Evolutionary conservation across 1,140 invertebrate species (phyloP).

Genomic region (Coptotermes formosanus): DNA sequence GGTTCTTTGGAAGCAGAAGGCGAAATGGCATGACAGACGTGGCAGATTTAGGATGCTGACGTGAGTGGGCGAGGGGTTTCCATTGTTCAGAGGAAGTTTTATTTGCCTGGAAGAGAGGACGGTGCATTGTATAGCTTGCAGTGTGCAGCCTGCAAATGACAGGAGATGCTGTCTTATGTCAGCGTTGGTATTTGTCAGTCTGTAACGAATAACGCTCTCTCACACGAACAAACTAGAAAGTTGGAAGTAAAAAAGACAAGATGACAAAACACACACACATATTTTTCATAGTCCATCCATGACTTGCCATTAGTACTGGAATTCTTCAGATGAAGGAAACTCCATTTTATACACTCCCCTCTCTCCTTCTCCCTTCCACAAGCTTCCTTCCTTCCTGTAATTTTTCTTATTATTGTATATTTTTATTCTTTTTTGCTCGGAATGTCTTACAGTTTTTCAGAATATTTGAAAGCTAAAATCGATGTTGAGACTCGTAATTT

Average conservation of each 20-base stretch:
- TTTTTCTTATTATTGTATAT: constrained; percentile 18
- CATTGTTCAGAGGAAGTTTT: background rate
- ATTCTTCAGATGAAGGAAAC: background rate
- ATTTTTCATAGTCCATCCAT: constrained; percentile 8
- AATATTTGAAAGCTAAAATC: background rate
- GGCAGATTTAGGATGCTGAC: background rate
- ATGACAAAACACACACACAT: background rate
- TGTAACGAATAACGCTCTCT: background rate
- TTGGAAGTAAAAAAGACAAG: background rate
- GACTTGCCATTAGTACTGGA: constrained; percentile 5
- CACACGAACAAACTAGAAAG: constrained; percentile 1
- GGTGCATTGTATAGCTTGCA: background rate
- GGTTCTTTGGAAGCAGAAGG: no score
- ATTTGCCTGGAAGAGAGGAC: background rate
- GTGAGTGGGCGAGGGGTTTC: background rate
- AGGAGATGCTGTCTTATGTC: background rate
- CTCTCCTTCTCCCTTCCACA: background rate
- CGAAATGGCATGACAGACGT: no score
- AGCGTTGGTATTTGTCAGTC: background rate
- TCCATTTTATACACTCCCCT: background rate
- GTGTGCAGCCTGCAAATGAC: background rate
- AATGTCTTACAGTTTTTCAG: background rate
- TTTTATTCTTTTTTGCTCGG: background rate
- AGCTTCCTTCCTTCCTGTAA: background rate
- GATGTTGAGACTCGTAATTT: background rate